These are phyloP conservation scores for Agapornis roseicollis DNA, from an alignment of 2,113 vertebrate species.

Conservation along the genomic window DNA sequence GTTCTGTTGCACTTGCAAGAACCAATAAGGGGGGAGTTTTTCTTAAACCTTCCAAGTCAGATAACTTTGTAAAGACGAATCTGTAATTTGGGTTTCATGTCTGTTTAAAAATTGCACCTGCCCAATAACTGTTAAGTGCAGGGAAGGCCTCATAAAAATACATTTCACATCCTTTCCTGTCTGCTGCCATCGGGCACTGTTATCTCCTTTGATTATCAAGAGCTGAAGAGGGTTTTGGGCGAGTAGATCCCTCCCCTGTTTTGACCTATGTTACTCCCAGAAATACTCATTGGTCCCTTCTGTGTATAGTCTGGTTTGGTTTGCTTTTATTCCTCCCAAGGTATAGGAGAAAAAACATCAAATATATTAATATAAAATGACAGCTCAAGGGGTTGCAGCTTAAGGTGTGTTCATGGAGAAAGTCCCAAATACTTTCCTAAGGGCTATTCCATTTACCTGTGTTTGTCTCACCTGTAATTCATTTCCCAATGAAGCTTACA, in stretches of 20 bases:
- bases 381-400: not conserved
- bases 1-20: conserved; percentile 61
- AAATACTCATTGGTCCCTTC: not conserved
- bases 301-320: not conserved
- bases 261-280: not conserved
- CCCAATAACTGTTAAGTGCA: conserved; percentile 31
- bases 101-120: conserved; percentile 65
- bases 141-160: conserved; percentile 40
- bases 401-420: not conserved
- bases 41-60: conserved; percentile 30
- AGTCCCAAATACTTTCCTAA: not conserved
- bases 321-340: not conserved
- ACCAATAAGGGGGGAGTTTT: conserved; percentile 46
- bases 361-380: not conserved
- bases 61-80: conserved; percentile 57
- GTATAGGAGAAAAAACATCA: not conserved
- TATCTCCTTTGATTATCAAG: not conserved
- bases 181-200: conserved; percentile 1
- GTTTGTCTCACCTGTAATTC: not conserved
- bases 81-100: conserved; percentile 27
- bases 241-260: not conserved
- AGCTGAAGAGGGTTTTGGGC: not conserved
- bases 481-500: not conserved
- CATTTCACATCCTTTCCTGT: conserved; percentile 29
- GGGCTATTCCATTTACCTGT: not conserved